Evolutionary conservation across 2,113 vertebrate species (phyloP), one percentile per base, ranked within the genome.

Genomic region (Rana temporaria): DNA sequence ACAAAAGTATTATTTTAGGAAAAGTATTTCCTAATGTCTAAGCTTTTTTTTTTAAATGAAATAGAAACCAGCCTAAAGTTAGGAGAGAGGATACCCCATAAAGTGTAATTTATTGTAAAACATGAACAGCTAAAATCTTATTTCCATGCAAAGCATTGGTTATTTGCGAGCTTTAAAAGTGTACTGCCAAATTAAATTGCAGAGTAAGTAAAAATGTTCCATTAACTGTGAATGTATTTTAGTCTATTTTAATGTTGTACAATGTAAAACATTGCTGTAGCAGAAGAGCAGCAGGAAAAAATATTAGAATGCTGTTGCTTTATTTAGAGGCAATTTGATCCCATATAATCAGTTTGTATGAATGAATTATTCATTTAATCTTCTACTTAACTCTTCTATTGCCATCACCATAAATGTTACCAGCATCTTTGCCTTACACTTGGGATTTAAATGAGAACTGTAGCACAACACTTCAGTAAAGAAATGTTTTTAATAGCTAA

Each of bases 171-270:
- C 22, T 11, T 8, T 42, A 19, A 67, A 55, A 15, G 77, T 34
- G 26, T 22, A 17, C 22, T 81, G 79, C 57, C 68, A 72, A 62
- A 63, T 55, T 20, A 81, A 72, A 81, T 19, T 18, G 79, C 57
- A 26, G 20, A 62, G 11, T 71, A 48, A 48, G 67, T 56, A 56
- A 67, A 79, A 64, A 48, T 30, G 5, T 73, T 56, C 19, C 57
- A 56, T 81, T 55, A 81, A 56, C 16, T 53, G 8, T 60, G 18
- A 53, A 73, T 56, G 42, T 65, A 56, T 81, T 73, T 81, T 19
- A 72, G 42, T 5, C 59, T 1, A 22, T 55, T 64, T 55, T 64
- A 81, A 55, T 53, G 18, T 32, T 79, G 42, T 30, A 19, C 16
- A 5, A 16, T 62, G 67, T 34, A 60, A 34, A 22, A 81, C 48